Base-by-base conservation (phyloP, 2,113 vertebrate genomes). In the Illadopsis cleaveri region DNA sequence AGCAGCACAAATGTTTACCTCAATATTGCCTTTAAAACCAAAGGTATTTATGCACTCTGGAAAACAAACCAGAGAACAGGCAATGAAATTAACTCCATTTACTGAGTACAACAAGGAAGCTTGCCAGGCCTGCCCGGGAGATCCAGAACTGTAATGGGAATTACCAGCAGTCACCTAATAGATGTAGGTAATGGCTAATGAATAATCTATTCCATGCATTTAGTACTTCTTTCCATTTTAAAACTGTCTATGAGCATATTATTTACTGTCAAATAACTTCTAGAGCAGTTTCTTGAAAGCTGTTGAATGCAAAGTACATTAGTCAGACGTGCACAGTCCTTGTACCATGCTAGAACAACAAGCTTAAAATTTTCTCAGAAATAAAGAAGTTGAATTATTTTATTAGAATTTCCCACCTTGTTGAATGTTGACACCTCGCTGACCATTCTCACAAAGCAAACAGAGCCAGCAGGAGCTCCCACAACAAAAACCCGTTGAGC, bases 191-290 rank as follows among this genome's bases (percentile, higher is more conserved):
- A 93, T 54, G 58, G 86, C 35, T 82, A 77, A 90, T 65, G 82
- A 90, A 96, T 82, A 96, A 82, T 80, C 75, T 96, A 61, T 88
- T 85, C 84, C 57, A 44, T 73, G 54, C 53, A 61, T 87, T 87
- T 77, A 66, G 35, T 68, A 79, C 35, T 79, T 64, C 53, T 93
- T 96, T 92, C 65, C 81, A 58, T 90, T 92, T 77, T 51, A 86
- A 68, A 92, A 54, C 38, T 60, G 58, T n/a, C 86, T 33, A 11
- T 58, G 73, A 90, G 31, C 8, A 69, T 14, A 35, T 53, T 76
- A 71, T 35, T 87, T 66, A 82, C 48, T 48, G 27, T 42, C 54
- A 87, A 69, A 53, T 38, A 69, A 54, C n/a, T 88, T 80, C 27
- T 77, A 45, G 42, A 73, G 58, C 27, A 69, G 21, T 54, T 85